Base-by-base conservation (phyloP, 1,140 invertebrate genomes). In the Hermetia illucens region DNA sequence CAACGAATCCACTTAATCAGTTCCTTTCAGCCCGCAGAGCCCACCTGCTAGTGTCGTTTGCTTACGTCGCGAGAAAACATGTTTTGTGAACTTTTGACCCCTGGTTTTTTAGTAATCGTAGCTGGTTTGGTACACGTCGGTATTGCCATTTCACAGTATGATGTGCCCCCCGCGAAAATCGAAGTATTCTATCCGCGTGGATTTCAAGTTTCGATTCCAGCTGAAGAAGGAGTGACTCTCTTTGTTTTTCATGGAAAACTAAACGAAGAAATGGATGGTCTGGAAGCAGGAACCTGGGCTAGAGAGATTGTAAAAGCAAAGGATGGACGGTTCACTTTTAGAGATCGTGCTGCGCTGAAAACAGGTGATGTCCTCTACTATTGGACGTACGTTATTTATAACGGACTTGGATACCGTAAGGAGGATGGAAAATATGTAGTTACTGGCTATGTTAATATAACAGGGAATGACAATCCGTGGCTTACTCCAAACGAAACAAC, bases 211-310 rank as follows among this genome's bases (percentile, higher is more conserved):
- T 72, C 73, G 2, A 63, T 77, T 20, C 68, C 70, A 47, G 65
- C 74, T 44, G 70, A 72, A 33, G 58, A 69, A 15, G 79, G 77
- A 3, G 75, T 79, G 21, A 65, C 67, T 2, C 51, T 82, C 5
- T 77, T 82, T 34, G 79, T 78, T 2, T 81, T 74, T 46, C 79
- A 82, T 45, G 73, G 72, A 10, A 81, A 81, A 41, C 57, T 81
- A 9, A 82, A 83, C 47, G 67, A 72, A 41, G 72, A 77, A 47
- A 76, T 83, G 64, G 59, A 74, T 10, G 71, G 75, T 2, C 46
- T 78, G 4, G 72, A 77, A 55, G 76, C 70, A 4, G 79, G 79
- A 16, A 69, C 65, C 12, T 79, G 77, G 62, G 68, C 77, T 0
- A 58, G 64, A 29, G 78, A 82, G 41, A 71, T 83, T 34, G 50